Base-by-base conservation (phyloP, 2,888 invertebrate species). In the Campoplex nolae region DNA sequence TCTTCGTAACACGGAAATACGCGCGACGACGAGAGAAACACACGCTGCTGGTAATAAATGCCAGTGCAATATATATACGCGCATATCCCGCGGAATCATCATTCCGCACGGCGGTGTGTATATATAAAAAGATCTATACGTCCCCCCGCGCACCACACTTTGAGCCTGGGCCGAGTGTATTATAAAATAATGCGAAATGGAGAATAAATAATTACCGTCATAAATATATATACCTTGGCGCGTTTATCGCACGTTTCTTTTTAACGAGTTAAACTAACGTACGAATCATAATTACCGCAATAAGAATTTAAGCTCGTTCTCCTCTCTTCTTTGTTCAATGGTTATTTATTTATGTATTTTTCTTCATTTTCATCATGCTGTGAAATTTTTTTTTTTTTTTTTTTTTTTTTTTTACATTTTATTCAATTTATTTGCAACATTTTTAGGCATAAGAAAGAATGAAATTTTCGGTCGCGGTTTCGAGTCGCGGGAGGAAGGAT, bases 11-110 rank as follows among this genome's bases (percentile, higher is more conserved):
- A 62, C 62, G 32, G 62, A 73, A 35, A 73, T 51, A 71, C 28
- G 71, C 45, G 32, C 65, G 77, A 67, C 65, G 35, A 23, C 23
- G 23, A 23, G 23, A 77, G 51, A 77, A 67, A 77, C 35, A 67
- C 48, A 51, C 45, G 67, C 48, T 68, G 78, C 68, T 78, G 68
- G 68, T 54, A 78, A 78, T 78, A 78, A 78, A 78, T 68, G 78
- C 78, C 68, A 78, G 51, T 67, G 77, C 67, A 77, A 78, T 54
- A 54, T 65, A 65, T 68, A 54, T 23, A 32, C 32, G 68, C 78
- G 23, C 68, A 54, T 67, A 23, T 23, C 23, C 23, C 54, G 13
- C 38, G 35, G 16, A 54, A 48, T 73, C 51, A 54, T 54, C 54
- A 73, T 32, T 23, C 13, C 35, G 23, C 11, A 23, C 23, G 0